Percentiles rank a stretch among this genome's conserved stretches.
These are phyloP conservation scores for Asobara japonica DNA, from an alignment of 1,140 invertebrate species.

Conservation along the genomic window DNA sequence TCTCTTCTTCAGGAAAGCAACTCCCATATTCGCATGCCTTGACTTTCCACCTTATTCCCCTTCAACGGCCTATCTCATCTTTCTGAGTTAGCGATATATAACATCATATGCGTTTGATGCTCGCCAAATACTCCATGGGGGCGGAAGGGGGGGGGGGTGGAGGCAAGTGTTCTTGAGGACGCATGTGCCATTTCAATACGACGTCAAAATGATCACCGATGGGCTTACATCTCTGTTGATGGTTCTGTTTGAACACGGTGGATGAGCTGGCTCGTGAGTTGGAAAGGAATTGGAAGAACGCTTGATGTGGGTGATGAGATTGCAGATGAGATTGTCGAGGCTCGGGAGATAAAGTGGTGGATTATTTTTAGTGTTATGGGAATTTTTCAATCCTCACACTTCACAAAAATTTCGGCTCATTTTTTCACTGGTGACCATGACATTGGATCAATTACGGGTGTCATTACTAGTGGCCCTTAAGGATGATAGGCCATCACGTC, in stretches of 20 bases:
- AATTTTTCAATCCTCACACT: not conserved
- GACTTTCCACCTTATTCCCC: constrained; percentile 5
- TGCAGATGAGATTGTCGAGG: constrained; percentile 1
- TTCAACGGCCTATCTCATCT: constrained; percentile 8
- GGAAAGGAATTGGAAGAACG: not conserved
- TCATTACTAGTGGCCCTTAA: too few relatives aligned
- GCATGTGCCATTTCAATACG: not conserved
- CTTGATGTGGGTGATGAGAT: constrained; percentile 33
- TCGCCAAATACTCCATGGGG: constrained; percentile 1
- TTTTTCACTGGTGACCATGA: too few relatives aligned
- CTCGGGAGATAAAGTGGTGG: not conserved
- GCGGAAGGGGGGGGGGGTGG: too few relatives aligned
- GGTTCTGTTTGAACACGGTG: constrained; percentile 20
- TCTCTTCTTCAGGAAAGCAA: constrained; percentile 16
- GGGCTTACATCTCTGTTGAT: constrained; percentile 35
- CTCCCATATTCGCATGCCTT: constrained; percentile 8
- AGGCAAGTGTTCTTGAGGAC: constrained; percentile 15
- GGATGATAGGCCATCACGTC: too few relatives aligned
- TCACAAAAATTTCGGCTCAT: too few relatives aligned
- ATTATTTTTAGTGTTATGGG: not conserved
- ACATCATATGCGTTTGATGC: not conserved
- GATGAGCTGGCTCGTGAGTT: not conserved
- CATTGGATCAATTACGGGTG: too few relatives aligned
- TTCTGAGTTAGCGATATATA: not conserved
- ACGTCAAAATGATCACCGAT: constrained; percentile 38